These are phyloP conservation scores for Scalopus aquaticus DNA, from an alignment of 2,113 vertebrate species.

Conservation along the genomic window DNA sequence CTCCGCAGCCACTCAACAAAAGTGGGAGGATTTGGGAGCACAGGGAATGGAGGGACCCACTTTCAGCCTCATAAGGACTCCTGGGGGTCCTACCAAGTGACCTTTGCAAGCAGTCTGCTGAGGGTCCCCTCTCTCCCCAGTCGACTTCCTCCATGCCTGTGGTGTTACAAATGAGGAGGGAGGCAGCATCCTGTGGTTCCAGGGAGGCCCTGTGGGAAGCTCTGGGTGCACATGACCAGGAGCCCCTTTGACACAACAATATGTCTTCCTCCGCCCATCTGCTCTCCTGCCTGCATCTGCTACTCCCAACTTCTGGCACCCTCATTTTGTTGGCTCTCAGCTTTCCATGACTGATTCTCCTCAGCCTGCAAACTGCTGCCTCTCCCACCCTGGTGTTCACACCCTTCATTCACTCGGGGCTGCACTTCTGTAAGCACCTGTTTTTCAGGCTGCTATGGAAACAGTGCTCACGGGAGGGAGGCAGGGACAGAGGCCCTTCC, in stretches of 20 bases:
- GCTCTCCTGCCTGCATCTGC: neutral
- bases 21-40: neutral
- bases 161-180: neutral
- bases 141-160: neutral
- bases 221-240: neutral
- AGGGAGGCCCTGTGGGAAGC: neutral
- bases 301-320: neutral
- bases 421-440: neutral
- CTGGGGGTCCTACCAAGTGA: neutral
- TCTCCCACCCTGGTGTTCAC: neutral
- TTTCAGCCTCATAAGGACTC: neutral
- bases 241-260: neutral
- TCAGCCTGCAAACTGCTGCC: neutral
- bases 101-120: neutral
- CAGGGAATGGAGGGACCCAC: neutral
- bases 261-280: accelerated
- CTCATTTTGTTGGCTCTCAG: neutral
- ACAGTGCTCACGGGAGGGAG: neutral
- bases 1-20: neutral
- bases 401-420: neutral
- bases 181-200: neutral
- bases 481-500: neutral
- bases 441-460: neutral
- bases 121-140: accelerated
- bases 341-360: neutral